Base-by-base conservation (phyloP, 1,140 invertebrate species). In the Rhizoglyphus robini region DNA sequence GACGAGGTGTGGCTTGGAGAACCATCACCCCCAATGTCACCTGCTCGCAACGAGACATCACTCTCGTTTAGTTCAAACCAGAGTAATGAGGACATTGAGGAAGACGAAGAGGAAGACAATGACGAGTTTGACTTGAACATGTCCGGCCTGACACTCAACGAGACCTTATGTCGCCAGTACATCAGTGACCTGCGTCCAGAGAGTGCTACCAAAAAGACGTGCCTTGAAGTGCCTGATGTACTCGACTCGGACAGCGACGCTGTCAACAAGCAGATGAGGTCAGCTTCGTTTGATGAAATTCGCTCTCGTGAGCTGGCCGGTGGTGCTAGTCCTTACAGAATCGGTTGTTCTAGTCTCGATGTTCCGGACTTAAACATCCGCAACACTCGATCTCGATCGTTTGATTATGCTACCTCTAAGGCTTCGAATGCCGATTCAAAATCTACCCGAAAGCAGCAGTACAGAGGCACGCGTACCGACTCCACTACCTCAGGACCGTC, bases 261-360 rank as follows among this genome's bases (percentile, higher is more conserved):
- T 5, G 15, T 36, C 18, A 20, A 31, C 25, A 88, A 88, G 73
- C 87, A 88, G 79, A 84, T 88, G 70, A 82, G 84, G 63, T 88
- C 86, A 46, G 87, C 87, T 41, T 88, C 87, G 62, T 90, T 88
- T 77, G 88, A 90, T 77, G 87, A 90, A 77, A 88, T 89, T 73
- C 86, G 89, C 73, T 74, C 88, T 71, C 86, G 87, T 69, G 81
- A 83, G 65, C 74, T 86, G 38, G 81, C 81, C 66, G 81, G 80
- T 23, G 25, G 8, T 15, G 3, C 11, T 8, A 54, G 8, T 8
- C 51, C 8, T 8, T 20, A 63, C 32, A 63, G 47, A 8, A 23
- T 38, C 15, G 34, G 36, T 63, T n/a, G 18, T 23, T 13, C 20
- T 41, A 27, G 15, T n/a, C 41, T 63, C 5, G 49, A 61, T 20